Conservation (phyloP, 2,113 vertebrate genomes). For the Chaetops frenatus region DNA sequence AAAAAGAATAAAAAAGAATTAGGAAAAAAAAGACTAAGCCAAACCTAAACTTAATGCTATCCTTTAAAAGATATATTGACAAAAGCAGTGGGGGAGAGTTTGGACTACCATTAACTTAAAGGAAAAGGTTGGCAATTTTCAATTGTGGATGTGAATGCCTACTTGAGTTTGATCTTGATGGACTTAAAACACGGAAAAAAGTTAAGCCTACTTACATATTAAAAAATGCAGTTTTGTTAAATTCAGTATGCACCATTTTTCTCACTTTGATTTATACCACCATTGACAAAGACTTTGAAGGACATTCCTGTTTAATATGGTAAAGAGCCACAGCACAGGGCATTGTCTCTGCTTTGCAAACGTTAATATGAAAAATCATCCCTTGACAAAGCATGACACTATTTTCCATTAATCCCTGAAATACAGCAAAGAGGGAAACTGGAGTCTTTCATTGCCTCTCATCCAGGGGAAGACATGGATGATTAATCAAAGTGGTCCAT, state of each 20-base stretch:
- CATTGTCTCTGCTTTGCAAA: slow-evolving; percentile 61
- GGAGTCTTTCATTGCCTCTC: slow-evolving; percentile 52
- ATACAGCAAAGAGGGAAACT: slow-evolving; percentile 49
- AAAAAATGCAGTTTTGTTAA: slow-evolving; percentile 74
- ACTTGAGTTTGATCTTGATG: slow-evolving; percentile 70
- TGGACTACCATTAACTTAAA: slow-evolving; percentile 69
- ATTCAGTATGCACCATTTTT: slow-evolving; percentile 61
- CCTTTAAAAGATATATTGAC: slow-evolving; percentile 73
- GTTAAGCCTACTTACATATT: slow-evolving; percentile 73
- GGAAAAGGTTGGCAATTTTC: slow-evolving; percentile 64
- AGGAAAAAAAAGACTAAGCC: slow-evolving; percentile 37
- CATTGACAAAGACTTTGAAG: slow-evolving; percentile 63
- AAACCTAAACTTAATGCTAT: slow-evolving; percentile 70
- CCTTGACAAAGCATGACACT: slow-evolving; percentile 59
- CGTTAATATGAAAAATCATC: slow-evolving; percentile 63
- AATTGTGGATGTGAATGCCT: slow-evolving; percentile 64
- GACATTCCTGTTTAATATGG: slow-evolving; percentile 62
- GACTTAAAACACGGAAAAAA: slow-evolving; percentile 65
- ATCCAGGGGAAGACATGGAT: slow-evolving; percentile 41
- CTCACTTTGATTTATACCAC: slow-evolving; percentile 68
- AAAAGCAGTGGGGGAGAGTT: slow-evolving; percentile 70
- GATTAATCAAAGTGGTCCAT: slow-evolving; percentile 60
- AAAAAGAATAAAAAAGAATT: neutral
- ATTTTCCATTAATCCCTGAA: slow-evolving; percentile 64
- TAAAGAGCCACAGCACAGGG: slow-evolving; percentile 57